These are phyloP conservation scores for Oncorhynchus clarkii DNA, from an alignment of 2,113 vertebrate genomes.

Conservation along the genomic window DNA sequence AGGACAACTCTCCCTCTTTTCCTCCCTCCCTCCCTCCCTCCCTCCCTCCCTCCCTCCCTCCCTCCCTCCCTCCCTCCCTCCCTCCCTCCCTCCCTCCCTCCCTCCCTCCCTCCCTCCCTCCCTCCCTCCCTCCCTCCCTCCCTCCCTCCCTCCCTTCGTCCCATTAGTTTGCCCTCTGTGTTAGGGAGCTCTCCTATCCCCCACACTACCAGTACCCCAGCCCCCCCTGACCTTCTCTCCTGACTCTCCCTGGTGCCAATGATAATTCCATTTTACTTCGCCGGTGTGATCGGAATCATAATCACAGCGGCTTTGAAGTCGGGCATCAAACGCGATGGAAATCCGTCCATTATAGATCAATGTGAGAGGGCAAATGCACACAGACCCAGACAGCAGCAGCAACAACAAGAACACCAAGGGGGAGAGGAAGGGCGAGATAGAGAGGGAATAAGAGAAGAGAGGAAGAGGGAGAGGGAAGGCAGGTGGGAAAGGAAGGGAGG, in stretches of 20 bases:
- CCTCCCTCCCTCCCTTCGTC: too few relatives aligned
- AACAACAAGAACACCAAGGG: conserved; percentile 23
- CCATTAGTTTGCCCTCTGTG: neutral
- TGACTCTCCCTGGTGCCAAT: neutral
- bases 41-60: too few relatives aligned
- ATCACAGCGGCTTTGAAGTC: neutral
- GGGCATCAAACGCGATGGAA: conserved; percentile 37
- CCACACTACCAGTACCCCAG: neutral
- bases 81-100: too few relatives aligned
- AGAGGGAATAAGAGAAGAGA: neutral
- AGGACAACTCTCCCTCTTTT: too few relatives aligned
- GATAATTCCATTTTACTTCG: neutral
- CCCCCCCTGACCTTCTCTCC: too few relatives aligned
- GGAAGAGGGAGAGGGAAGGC: neutral
- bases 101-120: too few relatives aligned
- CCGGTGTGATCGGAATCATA: conserved; percentile 7
- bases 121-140: too few relatives aligned
- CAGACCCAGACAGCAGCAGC: conserved; percentile 42
- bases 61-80: too few relatives aligned
- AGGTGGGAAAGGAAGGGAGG: neutral
- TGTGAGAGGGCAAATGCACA: conserved; percentile 21
- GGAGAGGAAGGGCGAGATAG: conserved; percentile 11
- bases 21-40: too few relatives aligned
- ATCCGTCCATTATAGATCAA: conserved; percentile 44
- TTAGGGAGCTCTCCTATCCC: neutral